phyloP scores from a whole-genome alignment of 37 sponge, comb jelly and placozoan species.

The Spongia lamella region DNA sequence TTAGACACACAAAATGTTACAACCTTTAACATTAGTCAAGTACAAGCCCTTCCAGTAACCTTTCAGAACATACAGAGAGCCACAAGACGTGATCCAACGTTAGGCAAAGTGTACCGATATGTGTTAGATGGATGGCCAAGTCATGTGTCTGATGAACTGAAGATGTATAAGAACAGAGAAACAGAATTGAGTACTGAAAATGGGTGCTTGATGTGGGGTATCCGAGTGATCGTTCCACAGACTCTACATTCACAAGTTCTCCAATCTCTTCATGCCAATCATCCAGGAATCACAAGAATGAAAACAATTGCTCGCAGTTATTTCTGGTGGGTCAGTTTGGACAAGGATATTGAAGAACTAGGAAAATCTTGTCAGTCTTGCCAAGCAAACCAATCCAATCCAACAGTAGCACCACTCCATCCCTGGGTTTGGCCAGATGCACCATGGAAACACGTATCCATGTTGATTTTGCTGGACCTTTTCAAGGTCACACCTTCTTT shows the following conservation, averaged over 20 bases:
- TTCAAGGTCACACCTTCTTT: conserved; percentile 4
- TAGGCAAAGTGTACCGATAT: conserved; percentile 29
- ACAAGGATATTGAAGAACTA: no score
- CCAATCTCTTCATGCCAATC: background rate
- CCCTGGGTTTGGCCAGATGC: conserved; percentile 13
- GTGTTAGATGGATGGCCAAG: conserved; percentile 17
- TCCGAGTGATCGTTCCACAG: conserved; percentile 26
- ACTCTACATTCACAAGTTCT: background rate
- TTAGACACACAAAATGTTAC: background rate
- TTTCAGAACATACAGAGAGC: background rate
- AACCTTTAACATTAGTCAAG: background rate
- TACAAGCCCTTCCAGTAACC: conserved; percentile 8
- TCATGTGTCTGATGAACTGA: no score
- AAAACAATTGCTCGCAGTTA: conserved; percentile 25
- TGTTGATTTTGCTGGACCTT: conserved; percentile 24
- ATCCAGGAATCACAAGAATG: conserved; percentile 29
- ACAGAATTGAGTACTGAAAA: conserved; percentile 18
- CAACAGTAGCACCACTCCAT: conserved; percentile 12
- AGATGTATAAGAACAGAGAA: background rate
- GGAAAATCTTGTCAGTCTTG: no score
- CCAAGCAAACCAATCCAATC: background rate
- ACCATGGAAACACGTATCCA: conserved; percentile 2
- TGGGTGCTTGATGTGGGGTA: conserved; percentile 53
- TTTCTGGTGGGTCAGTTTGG: conserved; percentile 48
- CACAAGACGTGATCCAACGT: conserved; percentile 35